A percentile compares a stretch with the other conserved stretches of the same genome.
Conservation (phyloP, 30 jellyfish, hydroid and myxozoan genomes). For the Cassiopea xamachana region DNA sequence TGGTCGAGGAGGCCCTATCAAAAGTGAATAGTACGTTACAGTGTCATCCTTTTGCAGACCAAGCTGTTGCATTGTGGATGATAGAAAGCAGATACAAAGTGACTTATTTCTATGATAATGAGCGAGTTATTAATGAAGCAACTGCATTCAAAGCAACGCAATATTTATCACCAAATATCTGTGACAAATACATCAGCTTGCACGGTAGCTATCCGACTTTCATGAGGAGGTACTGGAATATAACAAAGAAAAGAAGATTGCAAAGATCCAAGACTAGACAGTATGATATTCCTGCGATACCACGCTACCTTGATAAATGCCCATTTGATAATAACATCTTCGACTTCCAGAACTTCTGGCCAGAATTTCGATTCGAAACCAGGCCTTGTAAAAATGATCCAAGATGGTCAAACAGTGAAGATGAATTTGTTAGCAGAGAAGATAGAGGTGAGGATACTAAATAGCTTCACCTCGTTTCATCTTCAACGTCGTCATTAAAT, state of each 20-base stretch:
- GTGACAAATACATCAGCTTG: conserved; percentile 73
- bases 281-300: conserved; percentile 65
- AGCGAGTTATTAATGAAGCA: conserved; percentile 81
- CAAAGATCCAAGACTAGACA: background rate
- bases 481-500: too few relatives aligned
- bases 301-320: conserved; percentile 65
- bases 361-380: conserved; percentile 70
- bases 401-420: conserved; percentile 65
- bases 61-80: conserved; percentile 95
- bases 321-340: conserved; percentile 32
- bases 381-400: conserved; percentile 90
- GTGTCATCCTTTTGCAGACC: conserved; percentile 98
- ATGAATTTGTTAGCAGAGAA: conserved; percentile 76
- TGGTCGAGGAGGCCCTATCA: conserved; percentile 74
- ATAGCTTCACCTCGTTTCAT: too few relatives aligned
- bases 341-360: conserved; percentile 75
- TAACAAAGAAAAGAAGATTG: background rate
- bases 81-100: conserved; percentile 64
- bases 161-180: conserved; percentile 52
- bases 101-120: conserved; percentile 86
- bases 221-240: conserved; percentile 84
- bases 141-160: conserved; percentile 51
- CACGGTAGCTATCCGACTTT: conserved; percentile 89
- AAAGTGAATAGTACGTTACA: conserved; percentile 74
- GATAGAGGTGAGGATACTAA: background rate